Percentiles rank a stretch among this genome's conserved stretches.
These are phyloP conservation scores for Callyntrura sp. DNA, from an alignment of 2,888 invertebrate species.

Conservation along the genomic window DNA sequence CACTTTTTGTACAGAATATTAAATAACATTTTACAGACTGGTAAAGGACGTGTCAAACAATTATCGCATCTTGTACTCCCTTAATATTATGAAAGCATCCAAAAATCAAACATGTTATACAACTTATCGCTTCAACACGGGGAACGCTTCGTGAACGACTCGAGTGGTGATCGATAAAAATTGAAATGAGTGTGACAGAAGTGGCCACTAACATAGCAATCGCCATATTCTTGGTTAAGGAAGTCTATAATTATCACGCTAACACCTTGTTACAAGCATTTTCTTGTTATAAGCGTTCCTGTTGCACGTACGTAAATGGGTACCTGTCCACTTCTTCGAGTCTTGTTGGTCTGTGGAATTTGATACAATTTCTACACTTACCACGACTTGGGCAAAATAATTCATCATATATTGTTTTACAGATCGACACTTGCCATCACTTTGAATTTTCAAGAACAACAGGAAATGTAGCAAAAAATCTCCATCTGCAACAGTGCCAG, in stretches of 20 bases:
- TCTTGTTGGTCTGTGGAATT: not conserved
- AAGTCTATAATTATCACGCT: slow-evolving; percentile 55
- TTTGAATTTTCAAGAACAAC: slow-evolving; percentile 59
- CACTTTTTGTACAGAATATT: slow-evolving; percentile 39
- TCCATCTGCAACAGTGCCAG: not conserved
- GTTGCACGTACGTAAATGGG: not conserved
- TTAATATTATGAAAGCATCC: not conserved
- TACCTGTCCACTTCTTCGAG: not conserved
- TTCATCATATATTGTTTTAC: slow-evolving; percentile 1
- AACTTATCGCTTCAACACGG: not conserved
- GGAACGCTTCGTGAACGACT: not conserved
- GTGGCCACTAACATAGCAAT: not conserved
- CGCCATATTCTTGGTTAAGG: not conserved
- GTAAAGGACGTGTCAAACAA: slow-evolving; percentile 39
- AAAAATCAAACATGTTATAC: slow-evolving; percentile 3
- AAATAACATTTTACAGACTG: slow-evolving; percentile 32
- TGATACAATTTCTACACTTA: slow-evolving; percentile 12
- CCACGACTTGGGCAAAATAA: not conserved
- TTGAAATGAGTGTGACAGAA: slow-evolving; percentile 39
- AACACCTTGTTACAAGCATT: slow-evolving; percentile 58
- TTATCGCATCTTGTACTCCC: slow-evolving; percentile 20
- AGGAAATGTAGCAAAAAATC: slow-evolving; percentile 57
- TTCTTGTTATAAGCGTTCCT: not conserved
- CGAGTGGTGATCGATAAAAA: not conserved
- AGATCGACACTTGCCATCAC: not conserved